Percentiles rank a stretch among this genome's conserved stretches.
Conservation (phyloP, 2,888 invertebrate genomes). For the Parnassius orleans region DNA sequence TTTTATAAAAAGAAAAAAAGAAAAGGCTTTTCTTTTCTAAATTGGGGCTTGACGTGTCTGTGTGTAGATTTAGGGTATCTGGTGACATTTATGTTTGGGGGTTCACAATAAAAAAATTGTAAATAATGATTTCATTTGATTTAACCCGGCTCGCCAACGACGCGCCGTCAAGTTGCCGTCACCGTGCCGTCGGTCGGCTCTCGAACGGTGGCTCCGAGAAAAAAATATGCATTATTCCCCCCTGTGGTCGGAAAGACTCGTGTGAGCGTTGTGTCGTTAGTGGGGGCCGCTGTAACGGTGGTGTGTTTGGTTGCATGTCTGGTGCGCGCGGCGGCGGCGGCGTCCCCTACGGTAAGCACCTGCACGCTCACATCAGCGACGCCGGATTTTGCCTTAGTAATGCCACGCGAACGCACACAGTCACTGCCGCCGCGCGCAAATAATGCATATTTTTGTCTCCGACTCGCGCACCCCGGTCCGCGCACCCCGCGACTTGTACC, state of each 20-base stretch:
- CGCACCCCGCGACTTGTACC: slow-evolving; percentile 38
- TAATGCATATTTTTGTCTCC: slow-evolving; percentile 77
- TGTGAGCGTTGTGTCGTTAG: too few species aligned
- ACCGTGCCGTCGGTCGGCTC: not conserved
- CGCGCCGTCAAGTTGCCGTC: not conserved
- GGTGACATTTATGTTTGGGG: not conserved
- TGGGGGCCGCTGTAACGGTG: slow-evolving; percentile 34
- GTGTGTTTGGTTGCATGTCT: slow-evolving; percentile 73
- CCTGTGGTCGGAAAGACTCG: slow-evolving; percentile 25
- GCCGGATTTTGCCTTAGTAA: slow-evolving; percentile 76
- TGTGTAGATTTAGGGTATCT: not conserved
- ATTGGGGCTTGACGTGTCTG: not conserved
- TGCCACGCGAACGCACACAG: slow-evolving; percentile 42
- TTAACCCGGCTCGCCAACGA: not conserved
- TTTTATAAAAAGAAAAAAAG: too few species aligned
- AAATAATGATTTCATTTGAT: not conserved
- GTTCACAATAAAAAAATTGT: not conserved
- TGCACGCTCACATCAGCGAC: slow-evolving; percentile 44
- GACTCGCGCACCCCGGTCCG: slow-evolving; percentile 39
- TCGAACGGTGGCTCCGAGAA: slow-evolving; percentile 27
- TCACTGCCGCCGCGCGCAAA: slow-evolving; percentile 30
- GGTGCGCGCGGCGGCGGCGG: slow-evolving; percentile 38
- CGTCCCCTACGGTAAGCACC: slow-evolving; percentile 54
- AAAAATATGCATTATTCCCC: slow-evolving; percentile 73
- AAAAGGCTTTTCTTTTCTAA: not conserved